Evolutionary conservation across 2,113 vertebrate genomes (phyloP), one percentile per base, ranked within the genome.

Genomic region (Hipposideros armiger): DNA sequence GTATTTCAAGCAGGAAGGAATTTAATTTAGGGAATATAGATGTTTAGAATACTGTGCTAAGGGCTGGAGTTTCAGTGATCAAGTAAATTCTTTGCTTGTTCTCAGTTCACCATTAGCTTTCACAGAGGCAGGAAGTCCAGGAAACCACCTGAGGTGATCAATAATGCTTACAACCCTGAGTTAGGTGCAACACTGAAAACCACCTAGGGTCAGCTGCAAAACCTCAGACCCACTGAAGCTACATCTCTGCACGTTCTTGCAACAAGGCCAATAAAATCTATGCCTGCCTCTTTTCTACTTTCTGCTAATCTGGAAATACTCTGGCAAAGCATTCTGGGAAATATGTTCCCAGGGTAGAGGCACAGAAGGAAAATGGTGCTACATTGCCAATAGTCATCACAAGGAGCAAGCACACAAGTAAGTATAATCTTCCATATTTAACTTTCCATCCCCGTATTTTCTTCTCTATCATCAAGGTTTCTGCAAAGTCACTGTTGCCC

Each of bases 1-100:
- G 54, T 78, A 78, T 95, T 93, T 96, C 19, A 70, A 70, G 52
- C 11, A 85, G 15, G 24, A 17, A 89, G 30, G 30, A 83, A 83
- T 91, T 88, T 96, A 64, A 67, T 82, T 78, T 64, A 84, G 74
- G 64, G 7, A 42, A 28, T 83, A 32, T 14, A 42, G 16, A 80
- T 30, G 13, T 74, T 74, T 82, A 52, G 76, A 82, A 84, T 7
- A 5, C 3, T 6, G 40, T 28, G 24, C 14, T 30, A 26, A 90
- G 20, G 16, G 11, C 7, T 54, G 32, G 70, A 54, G 19, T 50
- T 73, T 72, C 74, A 62, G 89, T 95, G 54, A 54, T 52, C 47
- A 40, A 11, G 14, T 76, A n/a, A 83, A 56, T 6, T 7, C 22
- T 76, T 24, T 93, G 32, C 13, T 60, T 64, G 7, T 90, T 95